Conservation (phyloP, 1,140 invertebrate genomes). For the Ceratina calcarata region DNA sequence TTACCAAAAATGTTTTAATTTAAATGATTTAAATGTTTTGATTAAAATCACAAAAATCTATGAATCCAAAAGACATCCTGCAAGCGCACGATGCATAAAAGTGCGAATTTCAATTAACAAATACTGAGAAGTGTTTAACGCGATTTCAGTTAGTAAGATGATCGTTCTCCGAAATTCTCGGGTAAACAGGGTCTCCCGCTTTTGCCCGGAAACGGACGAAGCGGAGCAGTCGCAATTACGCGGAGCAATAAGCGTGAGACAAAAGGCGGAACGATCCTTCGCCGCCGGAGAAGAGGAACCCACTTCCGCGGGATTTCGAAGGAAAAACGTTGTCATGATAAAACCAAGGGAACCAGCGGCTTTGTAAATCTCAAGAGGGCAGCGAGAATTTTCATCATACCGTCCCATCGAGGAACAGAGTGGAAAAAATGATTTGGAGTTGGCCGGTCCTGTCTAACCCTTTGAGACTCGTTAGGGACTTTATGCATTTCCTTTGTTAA, state of each 20-base stretch:
- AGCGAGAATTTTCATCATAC: background rate
- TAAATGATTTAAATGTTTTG: too few species aligned
- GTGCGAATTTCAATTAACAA: background rate
- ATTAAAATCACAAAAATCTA: too few species aligned
- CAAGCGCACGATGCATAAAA: too few species aligned
- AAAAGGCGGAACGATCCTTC: constrained; percentile 24
- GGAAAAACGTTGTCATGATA: background rate
- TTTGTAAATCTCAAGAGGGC: background rate
- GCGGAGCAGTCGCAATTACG: constrained; percentile 28
- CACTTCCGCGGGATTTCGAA: constrained; percentile 23
- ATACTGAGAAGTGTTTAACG: background rate
- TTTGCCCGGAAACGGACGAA: background rate
- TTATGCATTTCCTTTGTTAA: background rate
- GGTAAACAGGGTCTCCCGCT: background rate
- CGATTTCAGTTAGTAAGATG: background rate
- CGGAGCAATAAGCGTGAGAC: constrained; percentile 38
- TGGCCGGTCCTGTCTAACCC: too few species aligned
- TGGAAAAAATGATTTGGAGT: background rate
- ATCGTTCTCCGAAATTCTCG: constrained; percentile 9
- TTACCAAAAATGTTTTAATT: too few species aligned
- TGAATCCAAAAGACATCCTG: too few species aligned
- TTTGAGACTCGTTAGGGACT: background rate
- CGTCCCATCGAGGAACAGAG: background rate
- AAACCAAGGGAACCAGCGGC: background rate
- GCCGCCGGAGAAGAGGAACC: background rate